Percentiles rank a stretch among this genome's conserved stretches.
Conservation (phyloP, 1,140 invertebrate species). For the Leptinotarsa defecta region DNA sequence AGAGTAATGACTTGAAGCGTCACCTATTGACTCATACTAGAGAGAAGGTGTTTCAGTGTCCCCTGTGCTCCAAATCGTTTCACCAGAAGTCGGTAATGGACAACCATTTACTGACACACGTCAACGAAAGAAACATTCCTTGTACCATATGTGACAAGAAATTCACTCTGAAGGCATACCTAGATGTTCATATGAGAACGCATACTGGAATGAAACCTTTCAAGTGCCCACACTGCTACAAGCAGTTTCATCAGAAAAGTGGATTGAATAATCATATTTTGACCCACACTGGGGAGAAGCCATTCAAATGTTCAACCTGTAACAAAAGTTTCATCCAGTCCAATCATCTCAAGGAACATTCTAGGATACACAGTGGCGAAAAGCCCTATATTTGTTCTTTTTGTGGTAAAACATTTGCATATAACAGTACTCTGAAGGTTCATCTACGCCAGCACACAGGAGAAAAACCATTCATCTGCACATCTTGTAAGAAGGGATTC, state of each 20-base stretch:
- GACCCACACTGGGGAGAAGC: constrained; percentile 39
- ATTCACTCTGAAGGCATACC: constrained; percentile 35
- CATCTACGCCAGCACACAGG: constrained; percentile 53
- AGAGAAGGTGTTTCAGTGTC: constrained; percentile 25
- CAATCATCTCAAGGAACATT: constrained; percentile 44
- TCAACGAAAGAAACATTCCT: constrained; percentile 17
- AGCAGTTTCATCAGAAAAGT: constrained; percentile 38
- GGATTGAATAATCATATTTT: constrained; percentile 40
- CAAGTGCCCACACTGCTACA: constrained; percentile 57
- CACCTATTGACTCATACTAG: constrained; percentile 25
- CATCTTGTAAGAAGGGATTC: constrained; percentile 53
- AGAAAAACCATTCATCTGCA: constrained; percentile 51
- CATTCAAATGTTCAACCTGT: constrained; percentile 45
- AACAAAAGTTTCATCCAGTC: constrained; percentile 45
- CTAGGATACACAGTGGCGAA: constrained; percentile 48
- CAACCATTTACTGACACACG: constrained; percentile 19
- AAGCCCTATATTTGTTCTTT: constrained; percentile 45
- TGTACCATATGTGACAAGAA: constrained; percentile 23
- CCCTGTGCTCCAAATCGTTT: constrained; percentile 15
- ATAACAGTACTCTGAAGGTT: constrained; percentile 56
- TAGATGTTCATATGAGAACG: constrained; percentile 37
- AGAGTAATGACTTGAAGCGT: constrained; percentile 25
- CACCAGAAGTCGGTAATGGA: constrained; percentile 23
- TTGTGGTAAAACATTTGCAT: constrained; percentile 54
- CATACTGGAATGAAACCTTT: constrained; percentile 65